Conservation (phyloP, 2,113 vertebrate genomes). For the Dolichotis patagonum region DNA sequence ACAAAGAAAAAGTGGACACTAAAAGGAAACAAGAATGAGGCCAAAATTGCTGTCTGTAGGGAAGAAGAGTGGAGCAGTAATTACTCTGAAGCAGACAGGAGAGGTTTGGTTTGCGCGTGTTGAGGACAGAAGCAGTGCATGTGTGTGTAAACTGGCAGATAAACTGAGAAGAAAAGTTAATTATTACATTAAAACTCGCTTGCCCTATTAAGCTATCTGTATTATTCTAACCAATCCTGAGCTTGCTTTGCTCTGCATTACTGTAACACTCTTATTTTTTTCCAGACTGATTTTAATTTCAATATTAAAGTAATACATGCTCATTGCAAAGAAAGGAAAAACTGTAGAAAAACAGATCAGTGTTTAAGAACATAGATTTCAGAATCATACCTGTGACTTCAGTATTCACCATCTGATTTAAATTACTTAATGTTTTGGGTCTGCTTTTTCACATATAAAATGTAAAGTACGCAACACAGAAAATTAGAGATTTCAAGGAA, state of each 20-base stretch:
- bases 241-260: conserved; percentile 34
- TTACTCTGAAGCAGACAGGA: conserved; percentile 29
- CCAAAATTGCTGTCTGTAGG: conserved; percentile 58
- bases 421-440: neutral
- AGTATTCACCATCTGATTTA: neutral
- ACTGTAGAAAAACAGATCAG: neutral
- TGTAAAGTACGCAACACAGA: neutral
- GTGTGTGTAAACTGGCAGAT: conserved; percentile 66
- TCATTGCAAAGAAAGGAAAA: neutral
- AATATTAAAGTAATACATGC: conserved; percentile 41
- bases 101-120: conserved; percentile 46
- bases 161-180: conserved; percentile 65
- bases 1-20: conserved; percentile 16
- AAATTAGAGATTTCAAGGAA: conserved; percentile 2
- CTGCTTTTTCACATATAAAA: conserved; percentile 40
- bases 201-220: conserved; percentile 55
- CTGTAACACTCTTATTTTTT: neutral
- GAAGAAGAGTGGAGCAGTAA: conserved; percentile 54
- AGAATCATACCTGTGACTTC: neutral
- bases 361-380: neutral
- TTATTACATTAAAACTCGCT: conserved; percentile 67
- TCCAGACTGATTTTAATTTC: conserved; percentile 47
- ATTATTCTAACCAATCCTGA: conserved; percentile 51
- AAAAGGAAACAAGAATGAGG: conserved; percentile 58
- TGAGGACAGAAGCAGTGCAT: neutral